Base-by-base conservation (phyloP, 1,140 invertebrate species). In the Aphis craccivora region DNA sequence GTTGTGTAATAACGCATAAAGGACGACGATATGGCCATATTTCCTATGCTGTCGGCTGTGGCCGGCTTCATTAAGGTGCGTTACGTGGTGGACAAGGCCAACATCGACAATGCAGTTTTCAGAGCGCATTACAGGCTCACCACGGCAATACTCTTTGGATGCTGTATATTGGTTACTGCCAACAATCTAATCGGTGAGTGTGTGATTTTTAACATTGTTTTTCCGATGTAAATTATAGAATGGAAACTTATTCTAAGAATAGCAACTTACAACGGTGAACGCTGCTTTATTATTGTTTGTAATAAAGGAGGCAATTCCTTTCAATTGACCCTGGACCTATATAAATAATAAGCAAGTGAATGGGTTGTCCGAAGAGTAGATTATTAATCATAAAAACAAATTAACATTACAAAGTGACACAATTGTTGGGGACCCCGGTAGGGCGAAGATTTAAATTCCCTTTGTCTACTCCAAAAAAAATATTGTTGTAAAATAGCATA, bases 81-180 rank as follows among this genome's bases (percentile, higher is more conserved):
- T 95, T 98, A 97, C 96, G 96, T 98, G 91, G 96, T 97, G 95
- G 98, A 98, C 96, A 97, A 97, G 95, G 97, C 97, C 93, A 96
- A 97, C 94, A 98, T 98, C 94, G 98, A 99, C 95, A 98, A 98
- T 95, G 97, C 98, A 96, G 96, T 98, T 18, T 99, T 99, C 96
- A 96, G 98, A 93, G 97, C 98, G 94, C 98, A 99, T 95, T 99
- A 99, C 95, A 96, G 98, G 95, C 97, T 98, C 94, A 99, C 98
- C 1, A 97, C 98, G 48, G 97, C 98, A 60, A 97, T 98, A 94
- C 96, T 99, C 25, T 98, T 99, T 95, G 96, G 97, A 30, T 97
- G 97, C 95, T 98, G 98, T 95, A 97, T 99, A 94, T 97, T 99
- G 92, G 97, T 98, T 53, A 98, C 98, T 14, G 97, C 98, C 91